phyloP scores from a whole-genome alignment of 2,888 invertebrate species.

The Coleophora flavipennella region DNA sequence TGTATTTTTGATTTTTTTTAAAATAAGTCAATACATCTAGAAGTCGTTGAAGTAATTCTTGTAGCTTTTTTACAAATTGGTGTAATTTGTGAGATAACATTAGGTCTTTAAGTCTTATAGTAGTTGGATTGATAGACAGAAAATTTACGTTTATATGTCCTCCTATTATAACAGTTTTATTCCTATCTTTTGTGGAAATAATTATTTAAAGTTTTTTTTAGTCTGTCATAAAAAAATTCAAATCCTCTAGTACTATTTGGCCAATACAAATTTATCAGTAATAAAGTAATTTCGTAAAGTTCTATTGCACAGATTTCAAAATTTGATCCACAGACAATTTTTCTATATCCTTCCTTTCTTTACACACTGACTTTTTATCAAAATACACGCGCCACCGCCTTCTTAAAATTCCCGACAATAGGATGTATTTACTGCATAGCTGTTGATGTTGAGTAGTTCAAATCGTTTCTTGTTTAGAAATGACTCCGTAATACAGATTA shows the following conservation, averaged over 20 bases:
- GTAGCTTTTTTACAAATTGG: too few relatives aligned
- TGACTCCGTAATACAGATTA: too few relatives aligned
- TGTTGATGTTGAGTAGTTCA: too few relatives aligned
- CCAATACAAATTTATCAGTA: slow-evolving; percentile 15
- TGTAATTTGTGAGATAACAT: slow-evolving; percentile 2
- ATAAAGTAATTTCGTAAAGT: slow-evolving; percentile 4
- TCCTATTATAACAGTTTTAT: not conserved
- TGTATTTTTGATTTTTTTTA: too few relatives aligned
- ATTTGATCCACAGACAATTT: not conserved
- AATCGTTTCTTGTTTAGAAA: too few relatives aligned
- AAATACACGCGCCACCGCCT: slow-evolving; percentile 14
- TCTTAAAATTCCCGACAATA: slow-evolving; percentile 7
- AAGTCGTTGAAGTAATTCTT: too few relatives aligned
- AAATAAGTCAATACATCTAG: too few relatives aligned
- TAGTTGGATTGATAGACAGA: not conserved
- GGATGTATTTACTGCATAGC: not conserved
- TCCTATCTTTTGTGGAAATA: not conserved
- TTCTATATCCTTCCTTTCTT: not conserved
- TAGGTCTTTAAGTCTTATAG: slow-evolving; percentile 1
- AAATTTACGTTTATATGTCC: not conserved
- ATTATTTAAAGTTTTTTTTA: slow-evolving; percentile 3
- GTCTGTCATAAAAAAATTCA: slow-evolving; percentile 9
- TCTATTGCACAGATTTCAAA: slow-evolving; percentile 14
- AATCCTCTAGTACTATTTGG: slow-evolving; percentile 9
- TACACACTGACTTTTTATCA: slow-evolving; percentile 2